These are phyloP conservation scores for Oedothorax gibbosus DNA, from an alignment of 1,140 invertebrate genomes.

Conservation along the genomic window DNA sequence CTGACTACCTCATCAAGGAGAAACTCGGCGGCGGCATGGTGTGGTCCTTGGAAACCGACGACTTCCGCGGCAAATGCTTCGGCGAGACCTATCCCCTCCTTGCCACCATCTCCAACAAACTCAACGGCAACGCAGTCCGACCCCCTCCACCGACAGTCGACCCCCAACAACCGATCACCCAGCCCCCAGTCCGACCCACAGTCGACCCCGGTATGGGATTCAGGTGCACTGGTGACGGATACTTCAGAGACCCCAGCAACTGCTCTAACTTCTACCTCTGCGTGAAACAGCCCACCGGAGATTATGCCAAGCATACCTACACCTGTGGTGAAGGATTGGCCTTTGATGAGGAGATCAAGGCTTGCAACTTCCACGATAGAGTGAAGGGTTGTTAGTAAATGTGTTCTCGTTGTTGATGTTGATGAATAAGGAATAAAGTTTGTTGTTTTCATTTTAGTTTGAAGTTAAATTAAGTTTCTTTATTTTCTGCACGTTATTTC, in stretches of 20 bases:
- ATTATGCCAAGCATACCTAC: constrained; percentile 37
- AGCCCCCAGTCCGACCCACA: neutral
- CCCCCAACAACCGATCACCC: neutral
- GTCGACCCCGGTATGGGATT: neutral
- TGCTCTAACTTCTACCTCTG: constrained; percentile 44
- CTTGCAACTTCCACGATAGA: constrained; percentile 41
- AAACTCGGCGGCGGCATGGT: constrained; percentile 74
- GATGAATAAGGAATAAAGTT: too few species aligned
- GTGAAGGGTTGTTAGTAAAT: constrained; percentile 17
- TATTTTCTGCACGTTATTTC: too few species aligned
- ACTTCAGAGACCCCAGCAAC: constrained; percentile 28
- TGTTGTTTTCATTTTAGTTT: too few species aligned
- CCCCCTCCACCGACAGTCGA: neutral
- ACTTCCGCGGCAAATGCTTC: constrained; percentile 69
- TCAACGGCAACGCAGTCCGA: constrained; percentile 44
- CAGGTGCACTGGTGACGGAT: constrained; percentile 22
- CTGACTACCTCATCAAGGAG: constrained; percentile 65
- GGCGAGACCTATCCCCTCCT: constrained; percentile 63
- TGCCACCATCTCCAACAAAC: constrained; percentile 61
- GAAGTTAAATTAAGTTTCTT: too few species aligned
- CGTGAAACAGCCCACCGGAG: neutral
- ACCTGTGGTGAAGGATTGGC: constrained; percentile 26
- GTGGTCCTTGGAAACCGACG: constrained; percentile 76
- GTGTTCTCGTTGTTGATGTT: too few species aligned
- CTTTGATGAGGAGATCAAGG: constrained; percentile 36